phyloP scores from a whole-genome alignment of 2,888 invertebrate species.

The Clunio marinus region DNA sequence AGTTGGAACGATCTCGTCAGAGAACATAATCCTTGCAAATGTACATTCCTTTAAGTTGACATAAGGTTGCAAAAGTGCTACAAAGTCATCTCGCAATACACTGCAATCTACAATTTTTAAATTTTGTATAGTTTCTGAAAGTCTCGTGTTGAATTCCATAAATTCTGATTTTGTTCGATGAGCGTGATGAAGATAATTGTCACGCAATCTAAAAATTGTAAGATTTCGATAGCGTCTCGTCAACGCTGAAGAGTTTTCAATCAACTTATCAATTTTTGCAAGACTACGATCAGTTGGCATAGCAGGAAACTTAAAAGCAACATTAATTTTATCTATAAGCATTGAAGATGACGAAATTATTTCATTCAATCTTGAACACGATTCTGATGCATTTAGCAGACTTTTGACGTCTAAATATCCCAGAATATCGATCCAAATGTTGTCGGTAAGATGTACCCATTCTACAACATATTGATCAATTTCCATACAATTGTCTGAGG shows the following conservation, averaged over 20 bases:
- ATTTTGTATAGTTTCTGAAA: background rate
- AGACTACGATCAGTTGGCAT: too few species aligned
- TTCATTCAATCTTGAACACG: background rate
- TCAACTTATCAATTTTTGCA: too few species aligned
- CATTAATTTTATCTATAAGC: constrained; percentile 3
- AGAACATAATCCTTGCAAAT: background rate
- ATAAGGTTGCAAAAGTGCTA: background rate
- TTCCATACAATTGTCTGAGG: too few species aligned
- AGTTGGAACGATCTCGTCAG: background rate
- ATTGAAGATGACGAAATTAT: background rate
- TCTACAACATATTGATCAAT: background rate
- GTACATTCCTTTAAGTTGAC: background rate
- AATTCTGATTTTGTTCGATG: background rate
- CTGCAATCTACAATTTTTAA: background rate
- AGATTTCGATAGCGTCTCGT: too few species aligned
- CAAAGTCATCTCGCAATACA: background rate
- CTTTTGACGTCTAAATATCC: constrained; percentile 6
- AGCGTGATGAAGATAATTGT: background rate
- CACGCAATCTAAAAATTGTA: too few species aligned
- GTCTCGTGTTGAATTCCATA: background rate
- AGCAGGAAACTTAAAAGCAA: constrained; percentile 6
- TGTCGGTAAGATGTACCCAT: background rate
- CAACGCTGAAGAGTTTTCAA: too few species aligned
- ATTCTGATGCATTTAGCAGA: background rate
- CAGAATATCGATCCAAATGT: background rate